A percentile compares a stretch with the other conserved stretches of the same genome.
These are phyloP conservation scores for Parnassius mnemosyne DNA, from an alignment of 2,888 invertebrate species.

Conservation along the genomic window DNA sequence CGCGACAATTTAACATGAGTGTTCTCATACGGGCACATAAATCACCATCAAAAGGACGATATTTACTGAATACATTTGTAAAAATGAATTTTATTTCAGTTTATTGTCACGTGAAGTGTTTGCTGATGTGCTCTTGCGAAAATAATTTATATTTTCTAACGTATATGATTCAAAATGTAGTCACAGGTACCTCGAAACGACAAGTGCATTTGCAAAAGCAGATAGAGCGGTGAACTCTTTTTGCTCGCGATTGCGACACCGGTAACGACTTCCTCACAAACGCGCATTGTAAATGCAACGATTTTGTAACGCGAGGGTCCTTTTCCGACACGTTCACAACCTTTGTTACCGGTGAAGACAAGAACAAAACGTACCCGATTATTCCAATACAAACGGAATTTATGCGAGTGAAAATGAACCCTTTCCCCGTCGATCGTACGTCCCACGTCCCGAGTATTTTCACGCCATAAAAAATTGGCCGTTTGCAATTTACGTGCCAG, in stretches of 20 bases:
- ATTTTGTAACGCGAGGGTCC: slow-evolving; percentile 53
- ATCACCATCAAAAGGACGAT: slow-evolving; percentile 27
- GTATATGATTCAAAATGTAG: slow-evolving; percentile 32
- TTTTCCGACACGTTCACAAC: slow-evolving; percentile 38
- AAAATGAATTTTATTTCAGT: slow-evolving; percentile 40
- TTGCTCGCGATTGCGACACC: slow-evolving; percentile 52
- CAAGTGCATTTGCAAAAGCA: slow-evolving; percentile 50
- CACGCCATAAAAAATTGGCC: slow-evolving; percentile 40
- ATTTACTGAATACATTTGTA: slow-evolving; percentile 34
- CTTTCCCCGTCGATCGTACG: slow-evolving; percentile 47
- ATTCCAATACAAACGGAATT: slow-evolving; percentile 65
- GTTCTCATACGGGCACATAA: slow-evolving; percentile 26
- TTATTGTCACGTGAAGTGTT: slow-evolving; percentile 32
- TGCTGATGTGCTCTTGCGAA: slow-evolving; percentile 25
- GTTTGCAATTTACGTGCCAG: slow-evolving; percentile 35
- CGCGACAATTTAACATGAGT: slow-evolving; percentile 6
- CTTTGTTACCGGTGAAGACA: slow-evolving; percentile 45
- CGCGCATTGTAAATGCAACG: slow-evolving; percentile 53
- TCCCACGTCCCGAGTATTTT: slow-evolving; percentile 34
- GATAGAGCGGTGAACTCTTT: slow-evolving; percentile 47
- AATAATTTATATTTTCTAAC: slow-evolving; percentile 29
- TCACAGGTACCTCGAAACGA: slow-evolving; percentile 26
- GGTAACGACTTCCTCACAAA: slow-evolving; percentile 66
- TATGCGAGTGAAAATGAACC: slow-evolving; percentile 56
- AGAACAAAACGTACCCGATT: slow-evolving; percentile 59